Conservation (phyloP, 2,113 vertebrate species). For the Lepus timidus region DNA sequence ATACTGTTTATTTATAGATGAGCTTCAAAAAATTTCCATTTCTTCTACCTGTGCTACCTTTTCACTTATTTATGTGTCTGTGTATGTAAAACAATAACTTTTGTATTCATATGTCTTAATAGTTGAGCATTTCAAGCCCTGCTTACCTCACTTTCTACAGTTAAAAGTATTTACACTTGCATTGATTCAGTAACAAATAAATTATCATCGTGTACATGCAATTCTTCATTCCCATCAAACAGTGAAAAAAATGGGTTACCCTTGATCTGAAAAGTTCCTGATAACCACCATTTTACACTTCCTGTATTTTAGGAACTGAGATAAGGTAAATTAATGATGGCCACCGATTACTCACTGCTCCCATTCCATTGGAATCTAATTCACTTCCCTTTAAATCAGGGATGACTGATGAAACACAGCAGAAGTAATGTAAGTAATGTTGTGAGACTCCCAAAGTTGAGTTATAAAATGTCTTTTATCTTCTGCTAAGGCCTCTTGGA, state of each 20-base stretch:
- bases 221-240: neutral
- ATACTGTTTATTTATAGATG: neutral
- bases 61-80: neutral
- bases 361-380: neutral
- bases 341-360: neutral
- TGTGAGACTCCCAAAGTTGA: neutral
- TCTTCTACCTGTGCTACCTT: neutral
- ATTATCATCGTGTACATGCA: neutral
- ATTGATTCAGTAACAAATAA: neutral
- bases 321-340: neutral
- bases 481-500: neutral
- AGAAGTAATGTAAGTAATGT: conserved; percentile 7
- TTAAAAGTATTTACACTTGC: neutral
- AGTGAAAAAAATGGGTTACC: neutral
- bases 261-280: neutral
- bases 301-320: neutral
- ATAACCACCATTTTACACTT: neutral
- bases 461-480: neutral
- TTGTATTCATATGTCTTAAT: neutral
- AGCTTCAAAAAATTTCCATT: conserved; percentile 3
- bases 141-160: neutral
- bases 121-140: neutral
- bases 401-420: neutral
- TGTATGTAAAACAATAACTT: neutral
- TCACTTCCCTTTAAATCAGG: neutral